These are phyloP conservation scores for Macaria notata DNA, from an alignment of 2,888 invertebrate species.

Conservation along the genomic window DNA sequence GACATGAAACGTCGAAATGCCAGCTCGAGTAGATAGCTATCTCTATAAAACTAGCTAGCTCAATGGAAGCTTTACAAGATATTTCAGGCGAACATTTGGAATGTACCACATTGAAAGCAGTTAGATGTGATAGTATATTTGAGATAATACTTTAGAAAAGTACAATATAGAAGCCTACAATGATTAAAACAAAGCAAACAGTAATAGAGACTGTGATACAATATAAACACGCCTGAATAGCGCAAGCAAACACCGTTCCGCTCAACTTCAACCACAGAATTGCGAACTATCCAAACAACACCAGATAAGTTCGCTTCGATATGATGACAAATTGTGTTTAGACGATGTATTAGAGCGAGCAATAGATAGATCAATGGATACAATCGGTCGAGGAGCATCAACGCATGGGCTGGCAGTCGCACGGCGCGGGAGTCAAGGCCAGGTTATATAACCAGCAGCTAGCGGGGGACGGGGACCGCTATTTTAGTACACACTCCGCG, in stretches of 20 bases:
- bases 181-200: too few species aligned
- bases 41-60: too few species aligned
- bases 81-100: too few species aligned
- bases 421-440: conserved; percentile 81
- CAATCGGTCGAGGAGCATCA: conserved; percentile 15
- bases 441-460: conserved; percentile 66
- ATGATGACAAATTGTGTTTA: not conserved
- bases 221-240: too few species aligned
- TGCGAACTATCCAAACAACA: not conserved
- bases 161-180: too few species aligned
- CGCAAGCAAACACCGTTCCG: not conserved
- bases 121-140: too few species aligned
- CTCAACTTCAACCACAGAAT: not conserved
- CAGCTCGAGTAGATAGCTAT: not conserved
- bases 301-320: not conserved
- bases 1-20: conserved; percentile 6
- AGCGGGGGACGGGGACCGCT: conserved; percentile 66
- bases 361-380: conserved; percentile 6
- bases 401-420: conserved; percentile 43
- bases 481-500: conserved; percentile 67
- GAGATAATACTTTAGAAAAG: too few species aligned
- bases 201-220: too few species aligned
- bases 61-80: too few species aligned
- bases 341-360: not conserved
- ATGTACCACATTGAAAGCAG: too few species aligned